Evolutionary conservation across 2,113 vertebrate species (phyloP).

Genomic region (cat (Felis catus)): DNA sequence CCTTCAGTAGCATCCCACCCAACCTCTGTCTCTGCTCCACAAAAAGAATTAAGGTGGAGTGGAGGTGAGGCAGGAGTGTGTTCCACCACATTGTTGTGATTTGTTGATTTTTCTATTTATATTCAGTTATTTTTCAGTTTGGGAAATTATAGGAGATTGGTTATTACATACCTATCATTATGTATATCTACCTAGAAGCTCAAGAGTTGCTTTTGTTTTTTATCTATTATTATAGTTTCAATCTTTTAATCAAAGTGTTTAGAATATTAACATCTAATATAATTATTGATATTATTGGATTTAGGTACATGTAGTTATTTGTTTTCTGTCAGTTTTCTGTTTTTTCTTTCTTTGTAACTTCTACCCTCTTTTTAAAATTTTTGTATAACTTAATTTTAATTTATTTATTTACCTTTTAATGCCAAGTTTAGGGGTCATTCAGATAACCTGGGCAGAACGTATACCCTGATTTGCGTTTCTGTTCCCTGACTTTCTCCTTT

Average conservation of each 20-base stretch:
- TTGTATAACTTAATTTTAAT: neutral
- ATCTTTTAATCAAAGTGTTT: neutral
- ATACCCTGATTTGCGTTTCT: neutral
- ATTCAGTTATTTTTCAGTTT: neutral
- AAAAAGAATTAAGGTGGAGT: neutral
- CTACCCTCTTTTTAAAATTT: neutral
- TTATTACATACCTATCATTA: neutral
- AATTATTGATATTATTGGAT: neutral
- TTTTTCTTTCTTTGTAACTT: neutral
- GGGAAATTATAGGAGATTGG: neutral
- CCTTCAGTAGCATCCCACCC: neutral
- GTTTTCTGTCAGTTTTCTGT: neutral
- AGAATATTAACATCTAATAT: neutral
- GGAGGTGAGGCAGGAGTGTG: neutral
- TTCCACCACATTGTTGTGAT: neutral
- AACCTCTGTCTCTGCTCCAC: neutral
- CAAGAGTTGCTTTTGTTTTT: neutral
- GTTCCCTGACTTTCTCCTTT: neutral
- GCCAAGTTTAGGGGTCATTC: neutral
- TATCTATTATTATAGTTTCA: neutral
- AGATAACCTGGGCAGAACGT: neutral
- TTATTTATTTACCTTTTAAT: neutral
- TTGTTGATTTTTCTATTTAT: neutral
- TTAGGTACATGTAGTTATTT: neutral
- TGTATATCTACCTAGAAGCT: neutral